A percentile compares a stretch with the other conserved stretches of the same genome.
phyloP scores from a whole-genome alignment of 2,888 invertebrate genomes.

The Andrena trimmerana region DNA sequence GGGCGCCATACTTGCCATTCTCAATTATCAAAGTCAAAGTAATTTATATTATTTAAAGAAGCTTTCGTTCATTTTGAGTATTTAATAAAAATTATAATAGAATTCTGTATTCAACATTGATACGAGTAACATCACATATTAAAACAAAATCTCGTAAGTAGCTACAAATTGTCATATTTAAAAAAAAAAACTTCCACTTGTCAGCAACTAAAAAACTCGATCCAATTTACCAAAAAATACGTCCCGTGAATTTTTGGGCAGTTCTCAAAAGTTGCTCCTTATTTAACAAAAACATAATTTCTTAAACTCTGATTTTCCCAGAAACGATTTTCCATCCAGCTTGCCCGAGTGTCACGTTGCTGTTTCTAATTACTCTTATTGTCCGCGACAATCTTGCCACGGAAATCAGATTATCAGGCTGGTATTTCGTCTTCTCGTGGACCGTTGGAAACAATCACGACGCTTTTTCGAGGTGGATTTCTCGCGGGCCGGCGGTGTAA shows the following conservation, averaged over 20 bases:
- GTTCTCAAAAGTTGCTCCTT: neutral
- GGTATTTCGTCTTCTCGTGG: conserved; percentile 11
- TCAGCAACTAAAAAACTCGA: too few relatives aligned
- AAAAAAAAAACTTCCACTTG: too few relatives aligned
- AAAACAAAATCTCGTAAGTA: too few relatives aligned
- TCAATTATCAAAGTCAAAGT: too few relatives aligned
- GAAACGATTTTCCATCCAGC: neutral
- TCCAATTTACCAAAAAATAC: neutral
- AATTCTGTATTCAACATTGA: too few relatives aligned
- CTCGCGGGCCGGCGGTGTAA: conserved; percentile 22
- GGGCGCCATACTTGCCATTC: too few relatives aligned
- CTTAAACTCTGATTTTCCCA: neutral
- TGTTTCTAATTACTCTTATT: conserved; percentile 19
- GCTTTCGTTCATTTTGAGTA: too few relatives aligned
- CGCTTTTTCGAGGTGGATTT: conserved; percentile 5
- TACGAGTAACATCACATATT: too few relatives aligned
- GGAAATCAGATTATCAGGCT: neutral
- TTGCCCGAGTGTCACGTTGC: neutral
- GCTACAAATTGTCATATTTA: too few relatives aligned
- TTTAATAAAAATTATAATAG: too few relatives aligned
- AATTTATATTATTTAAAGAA: too few relatives aligned
- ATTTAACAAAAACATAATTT: neutral
- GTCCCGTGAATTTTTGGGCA: neutral
- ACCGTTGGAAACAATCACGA: conserved; percentile 12
- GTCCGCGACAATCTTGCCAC: neutral